phyloP scores from a whole-genome alignment of 2,113 vertebrate species.

The Calypte anna region DNA sequence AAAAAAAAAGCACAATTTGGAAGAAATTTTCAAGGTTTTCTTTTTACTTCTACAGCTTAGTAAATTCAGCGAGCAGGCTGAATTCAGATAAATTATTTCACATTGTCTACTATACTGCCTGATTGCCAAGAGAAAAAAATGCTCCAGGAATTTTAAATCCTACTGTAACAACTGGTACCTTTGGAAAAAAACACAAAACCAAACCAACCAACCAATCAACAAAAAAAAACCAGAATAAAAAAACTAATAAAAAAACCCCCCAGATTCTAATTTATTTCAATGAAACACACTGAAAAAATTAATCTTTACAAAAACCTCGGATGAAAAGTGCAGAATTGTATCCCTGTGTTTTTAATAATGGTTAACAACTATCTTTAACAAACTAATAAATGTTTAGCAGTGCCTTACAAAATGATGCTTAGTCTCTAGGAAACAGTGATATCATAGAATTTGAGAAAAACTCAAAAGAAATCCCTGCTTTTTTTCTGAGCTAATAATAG shows the following conservation, averaged over 20 bases:
- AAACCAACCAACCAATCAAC: not conserved
- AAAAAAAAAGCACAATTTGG: not conserved
- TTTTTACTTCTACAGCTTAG: not conserved
- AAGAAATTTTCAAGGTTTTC: not conserved
- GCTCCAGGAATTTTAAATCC: not conserved
- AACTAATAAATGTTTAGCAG: not conserved
- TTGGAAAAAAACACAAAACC: not conserved
- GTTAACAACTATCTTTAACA: not conserved
- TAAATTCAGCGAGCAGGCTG: not conserved
- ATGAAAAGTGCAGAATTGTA: not conserved
- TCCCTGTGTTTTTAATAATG: not conserved
- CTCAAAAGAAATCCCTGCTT: conserved; percentile 41
- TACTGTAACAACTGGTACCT: not conserved
- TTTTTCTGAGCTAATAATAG: conserved; percentile 57
- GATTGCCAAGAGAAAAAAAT: conserved; percentile 19
- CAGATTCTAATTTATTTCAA: not conserved
- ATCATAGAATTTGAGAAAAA: conserved; percentile 43
- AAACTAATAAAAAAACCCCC: not conserved
- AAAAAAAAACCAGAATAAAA: not conserved
- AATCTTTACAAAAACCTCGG: not conserved
- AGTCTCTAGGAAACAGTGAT: conserved; percentile 45
- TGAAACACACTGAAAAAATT: not conserved
- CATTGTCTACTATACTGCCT: not conserved
- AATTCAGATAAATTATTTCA: not conserved
- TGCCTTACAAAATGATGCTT: not conserved